phyloP scores from a whole-genome alignment of 2,797 vertebrate genomes.

The Lepilemur septentrionalis region DNA sequence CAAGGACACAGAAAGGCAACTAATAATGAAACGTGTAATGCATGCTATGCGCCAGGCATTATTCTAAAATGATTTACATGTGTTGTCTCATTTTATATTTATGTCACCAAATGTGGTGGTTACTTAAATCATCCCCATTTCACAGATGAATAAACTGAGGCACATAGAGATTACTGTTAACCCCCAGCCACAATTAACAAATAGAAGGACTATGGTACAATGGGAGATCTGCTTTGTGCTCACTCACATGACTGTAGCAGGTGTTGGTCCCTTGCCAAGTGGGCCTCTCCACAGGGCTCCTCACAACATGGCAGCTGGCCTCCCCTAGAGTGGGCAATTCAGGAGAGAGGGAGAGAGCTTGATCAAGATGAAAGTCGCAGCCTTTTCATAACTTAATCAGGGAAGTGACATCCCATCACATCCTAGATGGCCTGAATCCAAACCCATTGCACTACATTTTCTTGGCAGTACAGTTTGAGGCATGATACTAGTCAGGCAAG shows the following conservation, averaged over 20 bases:
- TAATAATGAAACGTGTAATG: neutral
- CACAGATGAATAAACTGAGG: neutral
- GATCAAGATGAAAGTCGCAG: neutral
- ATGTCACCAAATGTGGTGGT: neutral
- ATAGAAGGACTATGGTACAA: neutral
- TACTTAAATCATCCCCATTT: neutral
- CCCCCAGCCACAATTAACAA: neutral
- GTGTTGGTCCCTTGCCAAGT: neutral
- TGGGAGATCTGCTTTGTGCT: neutral
- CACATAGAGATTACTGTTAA: neutral
- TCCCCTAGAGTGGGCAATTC: too few species aligned
- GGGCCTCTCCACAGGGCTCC: too few species aligned
- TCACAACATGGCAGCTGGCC: neutral
- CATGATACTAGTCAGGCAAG: neutral
- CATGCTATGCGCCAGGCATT: neutral
- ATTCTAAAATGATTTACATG: neutral
- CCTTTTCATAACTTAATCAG: neutral
- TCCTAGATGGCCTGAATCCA: neutral
- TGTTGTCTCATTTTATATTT: neutral
- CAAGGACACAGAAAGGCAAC: neutral
- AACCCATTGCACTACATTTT: neutral
- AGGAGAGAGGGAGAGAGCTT: neutral
- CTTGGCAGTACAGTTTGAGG: neutral
- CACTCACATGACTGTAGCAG: neutral
- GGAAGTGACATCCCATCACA: neutral